phyloP scores from a whole-genome alignment of 2,888 invertebrate species.

The Polydrusus tereticollis region DNA sequence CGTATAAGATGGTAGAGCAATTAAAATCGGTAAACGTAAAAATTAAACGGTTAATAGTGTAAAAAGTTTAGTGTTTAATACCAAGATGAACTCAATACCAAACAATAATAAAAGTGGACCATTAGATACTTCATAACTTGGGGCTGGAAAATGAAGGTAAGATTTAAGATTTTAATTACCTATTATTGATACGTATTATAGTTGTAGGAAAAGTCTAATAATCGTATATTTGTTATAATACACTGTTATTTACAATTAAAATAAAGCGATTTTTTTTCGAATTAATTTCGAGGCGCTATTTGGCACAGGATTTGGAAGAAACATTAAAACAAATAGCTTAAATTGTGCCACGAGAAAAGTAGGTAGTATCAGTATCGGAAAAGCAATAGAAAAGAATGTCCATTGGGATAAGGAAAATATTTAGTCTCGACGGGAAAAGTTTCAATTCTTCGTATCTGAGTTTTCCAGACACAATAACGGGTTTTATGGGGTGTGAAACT shows the following conservation, averaged over 20 bases:
- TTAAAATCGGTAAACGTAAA: no score
- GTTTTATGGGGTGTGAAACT: conserved; percentile 61
- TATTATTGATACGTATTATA: no score
- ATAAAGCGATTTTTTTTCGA: conserved; percentile 62
- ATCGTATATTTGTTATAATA: no score
- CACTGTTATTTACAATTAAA: conserved; percentile 63
- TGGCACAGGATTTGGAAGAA: background rate
- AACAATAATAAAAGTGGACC: no score
- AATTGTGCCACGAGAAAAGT: conserved; percentile 34
- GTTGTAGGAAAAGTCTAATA: no score
- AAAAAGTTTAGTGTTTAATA: no score
- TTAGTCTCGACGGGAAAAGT: conserved; percentile 61
- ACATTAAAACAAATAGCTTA: conserved; percentile 37
- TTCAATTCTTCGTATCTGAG: conserved; percentile 62
- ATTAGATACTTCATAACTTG: no score
- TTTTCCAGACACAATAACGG: conserved; percentile 60
- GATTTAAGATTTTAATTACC: no score
- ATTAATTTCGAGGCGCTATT: conserved; percentile 42
- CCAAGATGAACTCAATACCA: no score
- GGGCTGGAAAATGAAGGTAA: no score
- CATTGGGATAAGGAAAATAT: conserved; percentile 63
- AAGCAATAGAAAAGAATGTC: conserved; percentile 63
- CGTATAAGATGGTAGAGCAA: no score
- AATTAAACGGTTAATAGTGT: no score
- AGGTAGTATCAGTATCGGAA: conserved; percentile 57